Conservation (phyloP, 2,888 invertebrate genomes). For the Lottia scabra region DNA sequence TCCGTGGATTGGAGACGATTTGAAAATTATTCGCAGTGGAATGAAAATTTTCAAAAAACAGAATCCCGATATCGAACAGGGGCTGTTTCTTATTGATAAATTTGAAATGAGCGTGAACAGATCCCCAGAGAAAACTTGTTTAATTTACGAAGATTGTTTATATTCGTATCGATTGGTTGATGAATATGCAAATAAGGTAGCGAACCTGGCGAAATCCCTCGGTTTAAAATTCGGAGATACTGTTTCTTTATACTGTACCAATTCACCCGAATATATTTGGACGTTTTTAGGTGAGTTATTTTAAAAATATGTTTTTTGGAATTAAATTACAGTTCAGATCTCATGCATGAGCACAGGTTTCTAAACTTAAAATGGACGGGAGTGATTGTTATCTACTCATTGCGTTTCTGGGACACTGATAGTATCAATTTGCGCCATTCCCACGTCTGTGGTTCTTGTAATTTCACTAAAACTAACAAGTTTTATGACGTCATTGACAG, state of each 20-base stretch:
- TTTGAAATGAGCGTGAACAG: constrained; percentile 44
- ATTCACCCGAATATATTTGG: constrained; percentile 62
- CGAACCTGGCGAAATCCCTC: constrained; percentile 39
- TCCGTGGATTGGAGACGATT: constrained; percentile 55
- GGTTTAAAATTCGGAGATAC: constrained; percentile 49
- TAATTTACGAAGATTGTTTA: constrained; percentile 47
- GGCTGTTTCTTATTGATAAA: constrained; percentile 37
- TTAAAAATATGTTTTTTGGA: too few species aligned
- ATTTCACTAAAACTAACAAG: too few species aligned
- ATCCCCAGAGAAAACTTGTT: constrained; percentile 40
- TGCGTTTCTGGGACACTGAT: too few species aligned
- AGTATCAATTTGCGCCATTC: too few species aligned
- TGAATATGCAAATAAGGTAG: constrained; percentile 52
- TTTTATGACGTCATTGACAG: too few species aligned
- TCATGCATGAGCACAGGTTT: too few species aligned
- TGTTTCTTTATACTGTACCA: constrained; percentile 58
- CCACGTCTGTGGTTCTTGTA: too few species aligned
- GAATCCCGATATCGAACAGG: constrained; percentile 8
- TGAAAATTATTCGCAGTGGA: constrained; percentile 29
- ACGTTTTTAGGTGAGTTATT: constrained; percentile 55
- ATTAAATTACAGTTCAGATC: too few species aligned
- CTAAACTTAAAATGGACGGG: too few species aligned
- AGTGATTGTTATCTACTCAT: too few species aligned
- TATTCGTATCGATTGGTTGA: constrained; percentile 54
- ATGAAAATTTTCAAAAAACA: neutral